phyloP scores from a whole-genome alignment of 2,888 invertebrate genomes.

The Phalangium opilio region DNA sequence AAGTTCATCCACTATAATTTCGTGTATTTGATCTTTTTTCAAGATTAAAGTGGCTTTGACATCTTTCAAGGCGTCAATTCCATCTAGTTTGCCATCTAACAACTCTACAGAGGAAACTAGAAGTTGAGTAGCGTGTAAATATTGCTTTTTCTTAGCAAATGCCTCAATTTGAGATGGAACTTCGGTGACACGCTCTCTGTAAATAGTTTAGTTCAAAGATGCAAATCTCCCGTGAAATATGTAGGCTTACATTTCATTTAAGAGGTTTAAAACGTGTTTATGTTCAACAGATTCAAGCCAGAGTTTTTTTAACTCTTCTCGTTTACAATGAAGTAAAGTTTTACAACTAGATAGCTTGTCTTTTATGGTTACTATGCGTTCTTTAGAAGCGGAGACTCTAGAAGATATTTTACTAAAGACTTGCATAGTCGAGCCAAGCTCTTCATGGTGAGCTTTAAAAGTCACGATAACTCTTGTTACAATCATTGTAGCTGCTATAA shows the following conservation, averaged over 20 bases:
- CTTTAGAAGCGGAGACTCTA: conserved; percentile 47
- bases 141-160: conserved; percentile 39
- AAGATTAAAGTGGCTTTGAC: conserved; percentile 55
- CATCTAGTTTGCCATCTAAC: conserved; percentile 54
- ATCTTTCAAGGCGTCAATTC: conserved; percentile 68
- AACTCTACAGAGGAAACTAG: conserved; percentile 48
- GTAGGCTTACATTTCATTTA: conserved; percentile 66
- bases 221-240: background rate
- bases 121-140: conserved; percentile 38
- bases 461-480: conserved; percentile 1
- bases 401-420: conserved; percentile 60
- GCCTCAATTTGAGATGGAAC: conserved; percentile 51
- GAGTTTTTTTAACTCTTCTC: conserved; percentile 80
- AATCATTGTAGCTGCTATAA: background rate
- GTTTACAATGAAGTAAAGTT: conserved; percentile 65
- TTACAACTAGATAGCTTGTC: conserved; percentile 70
- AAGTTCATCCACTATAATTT: conserved; percentile 51
- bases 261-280: conserved; percentile 68
- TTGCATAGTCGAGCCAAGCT: conserved; percentile 41
- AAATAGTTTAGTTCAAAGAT: conserved; percentile 17
- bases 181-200: conserved; percentile 55
- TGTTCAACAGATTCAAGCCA: conserved; percentile 96
- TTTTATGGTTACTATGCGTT: conserved; percentile 58
- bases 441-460: conserved; percentile 54
- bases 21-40: conserved; percentile 50